These are phyloP conservation scores for Muscina levida DNA, from an alignment of 2,888 invertebrate species.

Conservation along the genomic window DNA sequence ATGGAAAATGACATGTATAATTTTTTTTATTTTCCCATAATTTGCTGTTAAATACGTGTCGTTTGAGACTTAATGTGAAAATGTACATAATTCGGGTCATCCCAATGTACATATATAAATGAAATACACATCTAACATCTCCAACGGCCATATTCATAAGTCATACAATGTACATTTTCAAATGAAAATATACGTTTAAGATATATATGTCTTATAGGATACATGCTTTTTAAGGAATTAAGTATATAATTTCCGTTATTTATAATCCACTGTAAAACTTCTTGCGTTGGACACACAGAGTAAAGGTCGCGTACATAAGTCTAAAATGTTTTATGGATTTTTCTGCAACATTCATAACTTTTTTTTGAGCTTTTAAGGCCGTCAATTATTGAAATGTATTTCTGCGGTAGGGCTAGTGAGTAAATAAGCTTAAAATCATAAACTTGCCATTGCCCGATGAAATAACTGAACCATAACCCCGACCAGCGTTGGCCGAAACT, in stretches of 20 bases:
- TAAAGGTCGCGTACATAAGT: constrained; percentile 44
- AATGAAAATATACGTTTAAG: no score
- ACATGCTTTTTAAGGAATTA: no score
- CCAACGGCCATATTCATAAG: no score
- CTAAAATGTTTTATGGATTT: constrained; percentile 49
- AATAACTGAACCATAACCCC: constrained; percentile 43
- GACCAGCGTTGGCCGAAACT: constrained; percentile 29
- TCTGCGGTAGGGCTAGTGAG: constrained; percentile 44
- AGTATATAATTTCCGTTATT: no score
- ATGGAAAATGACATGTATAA: no score
- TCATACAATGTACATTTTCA: no score
- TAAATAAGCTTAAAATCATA: constrained; percentile 50
- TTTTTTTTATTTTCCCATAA: no score
- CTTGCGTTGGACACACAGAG: constrained; percentile 14
- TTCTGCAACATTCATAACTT: constrained; percentile 43
- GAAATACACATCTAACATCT: not conserved
- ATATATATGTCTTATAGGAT: no score
- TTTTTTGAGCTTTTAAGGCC: constrained; percentile 49
- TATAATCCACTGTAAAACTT: constrained; percentile 31
- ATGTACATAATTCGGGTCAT: not conserved
- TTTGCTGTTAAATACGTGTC: no score
- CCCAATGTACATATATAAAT: not conserved
- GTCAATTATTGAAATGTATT: constrained; percentile 59
- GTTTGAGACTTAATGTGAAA: constrained; percentile 5
- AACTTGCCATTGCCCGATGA: constrained; percentile 41